Base-by-base conservation (phyloP, 2,888 invertebrate genomes). In the Macropis europaea region DNA sequence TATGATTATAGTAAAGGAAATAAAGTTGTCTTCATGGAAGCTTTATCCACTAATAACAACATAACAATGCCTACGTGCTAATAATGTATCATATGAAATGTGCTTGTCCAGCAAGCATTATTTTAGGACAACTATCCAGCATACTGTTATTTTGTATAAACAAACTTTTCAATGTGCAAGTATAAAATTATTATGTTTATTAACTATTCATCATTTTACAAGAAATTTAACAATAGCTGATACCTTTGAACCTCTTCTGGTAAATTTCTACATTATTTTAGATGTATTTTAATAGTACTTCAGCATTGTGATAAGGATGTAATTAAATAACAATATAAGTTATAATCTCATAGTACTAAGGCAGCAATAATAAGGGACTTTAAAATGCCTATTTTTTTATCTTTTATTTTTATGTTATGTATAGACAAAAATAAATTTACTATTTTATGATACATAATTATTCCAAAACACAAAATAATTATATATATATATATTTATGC, bases 151-250 rank as follows among this genome's bases (percentile, higher is more conserved):
- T n/a, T 32, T 47, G 36, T 32, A 26, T 9, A 57, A 71, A n/a
- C 52, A 34, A 59, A 66, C 13, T 32, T 30, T 64, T 34, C 38
- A 54, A 60, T 63, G 32, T 64, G 53, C 54, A 34, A 59, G 30
- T 73, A 66, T 56, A 66, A 66, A 72, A 72, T 66, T 66, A 61
- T 56, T 15, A 48, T 50, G 42, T 66, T 72, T 73, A 73, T 72
- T 72, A 60, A 72, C 52, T 66, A 56, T 47, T 60, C 26, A 2
- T 52, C 54, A 56, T 36, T 57, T 63, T 70, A 72, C 63, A 72
- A 71, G 63, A 53, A 72, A 72, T 63, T 53, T 71, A 71, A 72
- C 72, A 72, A 56, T 57, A 72, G 42, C 32, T 57, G 26, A 38
- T 52, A 69, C 11, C 17, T 71, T 54, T 43, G 50, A 42, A 63